Percentiles rank a stretch among this genome's conserved stretches.
Evolutionary conservation across 2,113 vertebrate species (phyloP).

Genomic region (Struthio camelus): DNA sequence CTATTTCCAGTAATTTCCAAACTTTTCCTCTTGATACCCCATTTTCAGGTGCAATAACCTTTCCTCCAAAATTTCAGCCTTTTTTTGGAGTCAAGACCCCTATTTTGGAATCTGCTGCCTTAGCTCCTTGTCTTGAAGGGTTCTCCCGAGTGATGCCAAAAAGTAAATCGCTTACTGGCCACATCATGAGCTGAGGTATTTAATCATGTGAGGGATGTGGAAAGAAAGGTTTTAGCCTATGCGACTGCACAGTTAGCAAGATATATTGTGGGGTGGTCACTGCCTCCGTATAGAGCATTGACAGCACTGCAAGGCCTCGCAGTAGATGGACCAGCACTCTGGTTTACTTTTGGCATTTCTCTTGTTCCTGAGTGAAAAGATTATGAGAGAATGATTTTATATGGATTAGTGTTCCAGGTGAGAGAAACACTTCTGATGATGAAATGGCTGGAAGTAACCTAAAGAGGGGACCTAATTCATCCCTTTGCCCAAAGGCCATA

Average conservation of each 20-base stretch:
- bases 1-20: conserved; percentile 24
- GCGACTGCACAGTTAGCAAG: not conserved
- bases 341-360: accelerated
- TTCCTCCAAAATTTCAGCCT: not conserved
- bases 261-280: accelerated
- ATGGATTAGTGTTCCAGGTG: not conserved
- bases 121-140: not conserved
- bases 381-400: not conserved
- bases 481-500: not conserved
- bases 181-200: not conserved
- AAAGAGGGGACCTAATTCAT: not conserved
- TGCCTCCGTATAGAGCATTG: not conserved
- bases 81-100: conserved; percentile 20
- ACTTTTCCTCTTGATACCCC: conserved; percentile 14
- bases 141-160: not conserved
- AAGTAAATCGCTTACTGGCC: not conserved
- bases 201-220: not conserved
- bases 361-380: not conserved
- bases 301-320: not conserved
- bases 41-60: not conserved
- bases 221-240: not conserved
- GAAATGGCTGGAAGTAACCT: not conserved
- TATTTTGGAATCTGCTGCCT: conserved; percentile 28
- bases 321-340: not conserved
- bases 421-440: not conserved